phyloP scores from a whole-genome alignment of 2,888 invertebrate species.

The Macropis europaea region DNA sequence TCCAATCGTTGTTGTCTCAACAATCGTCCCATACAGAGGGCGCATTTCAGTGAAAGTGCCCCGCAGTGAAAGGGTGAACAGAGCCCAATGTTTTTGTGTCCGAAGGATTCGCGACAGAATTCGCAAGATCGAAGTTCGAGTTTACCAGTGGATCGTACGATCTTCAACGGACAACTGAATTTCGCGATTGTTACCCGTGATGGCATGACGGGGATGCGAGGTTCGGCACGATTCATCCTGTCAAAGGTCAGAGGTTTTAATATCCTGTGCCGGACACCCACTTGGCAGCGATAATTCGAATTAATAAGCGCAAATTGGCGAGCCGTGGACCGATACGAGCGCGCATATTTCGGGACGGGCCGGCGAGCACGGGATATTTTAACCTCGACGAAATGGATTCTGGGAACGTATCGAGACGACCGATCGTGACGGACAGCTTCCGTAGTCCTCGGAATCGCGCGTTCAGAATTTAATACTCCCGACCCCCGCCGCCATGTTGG shows the following conservation, averaged over 20 bases:
- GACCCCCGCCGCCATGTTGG: background rate
- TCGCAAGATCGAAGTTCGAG: slow-evolving; percentile 23
- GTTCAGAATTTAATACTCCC: slow-evolving; percentile 27
- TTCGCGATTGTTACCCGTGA: background rate
- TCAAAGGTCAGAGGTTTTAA: slow-evolving; percentile 75
- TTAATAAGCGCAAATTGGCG: slow-evolving; percentile 78
- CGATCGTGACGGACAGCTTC: slow-evolving; percentile 47
- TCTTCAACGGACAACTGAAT: slow-evolving; percentile 32
- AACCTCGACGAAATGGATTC: slow-evolving; percentile 34
- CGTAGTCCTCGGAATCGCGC: slow-evolving; percentile 32
- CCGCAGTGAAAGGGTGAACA: no score
- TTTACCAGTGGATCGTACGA: slow-evolving; percentile 40
- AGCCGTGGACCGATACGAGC: slow-evolving; percentile 60
- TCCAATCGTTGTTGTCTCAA: no score
- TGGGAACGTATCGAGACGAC: slow-evolving; percentile 24
- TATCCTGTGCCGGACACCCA: slow-evolving; percentile 75
- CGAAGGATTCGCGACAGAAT: no score
- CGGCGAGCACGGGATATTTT: slow-evolving; percentile 38
- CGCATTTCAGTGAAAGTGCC: no score
- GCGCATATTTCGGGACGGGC: slow-evolving; percentile 39
- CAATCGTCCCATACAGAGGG: no score
- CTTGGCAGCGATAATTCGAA: slow-evolving; percentile 78
- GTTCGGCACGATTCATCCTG: slow-evolving; percentile 58
- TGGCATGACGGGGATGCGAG: slow-evolving; percentile 1
- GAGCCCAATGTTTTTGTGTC: no score